Percentiles rank a stretch among this genome's conserved stretches.
Conservation (phyloP, 2,888 invertebrate genomes). For the Anticlea derivata region DNA sequence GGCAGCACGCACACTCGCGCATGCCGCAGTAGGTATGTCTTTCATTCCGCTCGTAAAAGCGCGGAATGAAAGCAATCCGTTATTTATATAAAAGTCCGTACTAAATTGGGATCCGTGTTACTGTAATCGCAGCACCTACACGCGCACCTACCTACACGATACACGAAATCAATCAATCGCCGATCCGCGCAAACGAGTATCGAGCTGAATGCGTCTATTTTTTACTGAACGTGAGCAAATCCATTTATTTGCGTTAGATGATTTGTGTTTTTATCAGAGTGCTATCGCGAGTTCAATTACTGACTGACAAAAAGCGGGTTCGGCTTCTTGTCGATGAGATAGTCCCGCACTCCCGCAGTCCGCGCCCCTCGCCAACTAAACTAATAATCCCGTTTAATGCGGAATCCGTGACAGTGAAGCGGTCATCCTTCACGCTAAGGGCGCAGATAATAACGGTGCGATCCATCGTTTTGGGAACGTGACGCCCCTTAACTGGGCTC, state of each 20-base stretch:
- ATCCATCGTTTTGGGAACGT: conserved; percentile 28
- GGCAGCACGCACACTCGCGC: neutral
- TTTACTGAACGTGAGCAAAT: conserved; percentile 9
- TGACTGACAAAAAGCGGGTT: neutral
- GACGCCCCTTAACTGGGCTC: conserved; percentile 31
- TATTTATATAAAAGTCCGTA: conserved; percentile 32
- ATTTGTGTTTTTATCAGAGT: conserved; percentile 16
- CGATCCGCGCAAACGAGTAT: conserved; percentile 16
- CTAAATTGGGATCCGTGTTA: conserved; percentile 26
- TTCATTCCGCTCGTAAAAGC: conserved; percentile 21
- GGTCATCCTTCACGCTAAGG: conserved; percentile 17
- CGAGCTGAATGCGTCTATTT: conserved; percentile 9
- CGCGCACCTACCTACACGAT: neutral
- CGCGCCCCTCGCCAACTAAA: conserved; percentile 8
- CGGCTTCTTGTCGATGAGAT: neutral
- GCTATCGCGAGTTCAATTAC: conserved; percentile 9
- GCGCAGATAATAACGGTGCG: conserved; percentile 14
- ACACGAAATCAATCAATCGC: conserved; percentile 27
- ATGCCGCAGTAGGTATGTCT: conserved; percentile 4
- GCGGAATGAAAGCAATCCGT: conserved; percentile 19
- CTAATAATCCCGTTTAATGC: conserved; percentile 22
- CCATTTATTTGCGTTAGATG: conserved; percentile 22
- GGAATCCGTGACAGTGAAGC: conserved; percentile 25
- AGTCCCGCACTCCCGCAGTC: neutral
- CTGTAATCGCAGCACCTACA: conserved; percentile 21